Evolutionary conservation across 1,140 invertebrate species (phyloP), one percentile per base, ranked within the genome.

Genomic region (Charaxes varanes): DNA sequence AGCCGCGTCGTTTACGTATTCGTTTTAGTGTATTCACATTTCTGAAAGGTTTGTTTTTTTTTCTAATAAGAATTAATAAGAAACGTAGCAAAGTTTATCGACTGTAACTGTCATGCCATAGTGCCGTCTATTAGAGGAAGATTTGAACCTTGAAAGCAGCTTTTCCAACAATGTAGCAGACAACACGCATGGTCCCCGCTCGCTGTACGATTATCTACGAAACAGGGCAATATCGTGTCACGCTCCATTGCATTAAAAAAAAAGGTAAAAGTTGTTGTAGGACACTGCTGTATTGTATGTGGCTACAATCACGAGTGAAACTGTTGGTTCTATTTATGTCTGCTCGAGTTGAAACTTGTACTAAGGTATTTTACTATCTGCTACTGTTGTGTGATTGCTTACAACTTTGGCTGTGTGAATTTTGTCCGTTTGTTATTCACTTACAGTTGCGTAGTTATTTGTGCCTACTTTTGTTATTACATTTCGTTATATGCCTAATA

Each of bases 111-210:
- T 79, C 79, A 83, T 83, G 79, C 79, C 79, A 83, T 77, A 69
- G 79, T 81, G 79, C 77, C 77, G 53, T 81, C 77, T 83, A 83
- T 78, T 72, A 80, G 71, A 83, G 79, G 69, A 66, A 69, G 71
- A 80, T 74, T 69, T 77, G 63, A 81, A 84, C 80, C 80, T 84
- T 84, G 79, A 64, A 81, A 81, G 77, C 80, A 84, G 80, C 77
- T 70, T 74, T 84, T 84, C 80, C 80, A 84, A 84, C 80, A 84
- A 81, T 79, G 80, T 50, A 84, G 77, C 68, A 79, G 79, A 70
- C 79, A 83, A 83, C 80, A 81, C 73, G 80, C 74, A 69, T 69
- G 77, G 63, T 76, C 76, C 64, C 63, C 77, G 66, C 69, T 64
- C 65, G 79, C 50, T 52, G 74, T 77, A 76, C 67, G 77, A 69